Percentiles rank a stretch among this genome's conserved stretches.
These are phyloP conservation scores for Plestiodon gilberti DNA, from an alignment of 2,113 vertebrate species.

Conservation along the genomic window DNA sequence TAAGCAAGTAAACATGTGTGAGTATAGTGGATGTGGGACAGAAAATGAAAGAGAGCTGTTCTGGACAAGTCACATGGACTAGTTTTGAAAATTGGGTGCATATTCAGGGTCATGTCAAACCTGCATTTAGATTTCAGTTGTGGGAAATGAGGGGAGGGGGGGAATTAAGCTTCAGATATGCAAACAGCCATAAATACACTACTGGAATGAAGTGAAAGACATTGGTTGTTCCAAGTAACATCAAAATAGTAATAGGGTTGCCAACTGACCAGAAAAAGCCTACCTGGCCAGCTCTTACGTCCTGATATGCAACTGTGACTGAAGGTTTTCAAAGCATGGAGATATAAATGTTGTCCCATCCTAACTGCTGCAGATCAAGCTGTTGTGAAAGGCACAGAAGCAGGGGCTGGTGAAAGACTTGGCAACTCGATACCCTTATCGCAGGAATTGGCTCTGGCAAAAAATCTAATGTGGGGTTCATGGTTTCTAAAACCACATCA, in stretches of 20 bases:
- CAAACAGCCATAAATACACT: no score
- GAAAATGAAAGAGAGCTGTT: not conserved
- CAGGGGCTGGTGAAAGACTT: not conserved
- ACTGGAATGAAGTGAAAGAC: not conserved
- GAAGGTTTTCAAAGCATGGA: not conserved
- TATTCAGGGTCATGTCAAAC: not conserved
- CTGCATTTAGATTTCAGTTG: not conserved
- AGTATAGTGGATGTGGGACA: not conserved
- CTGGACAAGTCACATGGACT: not conserved
- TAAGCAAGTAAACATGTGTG: not conserved
- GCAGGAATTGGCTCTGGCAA: not conserved
- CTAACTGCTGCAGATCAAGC: not conserved
- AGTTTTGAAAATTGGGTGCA: not conserved
- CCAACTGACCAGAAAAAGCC: not conserved
- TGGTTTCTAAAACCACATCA: not conserved
- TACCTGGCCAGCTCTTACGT: not conserved
- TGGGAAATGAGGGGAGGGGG: not conserved
- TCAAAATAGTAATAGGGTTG: not conserved
- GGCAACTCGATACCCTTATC: not conserved
- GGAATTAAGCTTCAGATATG: not conserved
- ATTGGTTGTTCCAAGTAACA: not conserved
- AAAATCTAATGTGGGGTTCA: not conserved
- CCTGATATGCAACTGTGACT: not conserved
- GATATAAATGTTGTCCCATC: not conserved
- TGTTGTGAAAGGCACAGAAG: not conserved